Base-by-base conservation (phyloP, 2,113 vertebrate species). In the Apistogramma diplotaenia region DNA sequence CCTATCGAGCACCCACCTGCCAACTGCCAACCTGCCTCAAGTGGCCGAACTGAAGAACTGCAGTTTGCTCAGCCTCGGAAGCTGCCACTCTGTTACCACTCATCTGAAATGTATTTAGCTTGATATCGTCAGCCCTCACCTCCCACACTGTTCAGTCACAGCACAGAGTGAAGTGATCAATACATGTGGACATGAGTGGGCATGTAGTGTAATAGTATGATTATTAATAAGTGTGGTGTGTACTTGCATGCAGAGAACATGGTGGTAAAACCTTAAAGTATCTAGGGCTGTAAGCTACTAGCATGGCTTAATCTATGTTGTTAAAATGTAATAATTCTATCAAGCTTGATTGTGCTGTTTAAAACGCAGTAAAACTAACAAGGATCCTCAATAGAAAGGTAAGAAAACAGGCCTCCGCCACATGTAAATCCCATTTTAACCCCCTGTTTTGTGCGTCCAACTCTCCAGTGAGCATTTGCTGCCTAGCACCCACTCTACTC, bases 401-500 rank as follows among this genome's bases (percentile, higher is more conserved):
- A 18, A 72, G 27, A 82, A 78, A 89, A 83, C 79, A 81, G 18
- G 25, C 37, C 56, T 4, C 27, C 25, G 12, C 70, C 59, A 57
- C 67, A 77, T 25, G 57, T 79, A 73, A 79, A 80, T 77, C 72
- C 65, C 74, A 75, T 53, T 80, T 62, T 76, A 85, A 85, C 74
- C 74, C 74, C 40, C 51, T 89, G 86, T 81, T 86, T 62, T 76
- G 82, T 82, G 59, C 74, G 19, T 84, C 56, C 23, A 88, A 89
- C 85, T 92, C 92, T 86, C 91, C 37, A 57, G 85, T 89, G 91
- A 87, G 73, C 76, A 46, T 62, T 88, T 82, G 91, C 92, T 93
- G 93, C 93, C 89, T 92, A 93, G 94, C 93, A 92, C 87, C 92
- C 74, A 86, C 85, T 87, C 78, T 81, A 70, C 89, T 91, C 92